phyloP scores from a whole-genome alignment of 2,888 invertebrate genomes.

The Arctia plantaginis region DNA sequence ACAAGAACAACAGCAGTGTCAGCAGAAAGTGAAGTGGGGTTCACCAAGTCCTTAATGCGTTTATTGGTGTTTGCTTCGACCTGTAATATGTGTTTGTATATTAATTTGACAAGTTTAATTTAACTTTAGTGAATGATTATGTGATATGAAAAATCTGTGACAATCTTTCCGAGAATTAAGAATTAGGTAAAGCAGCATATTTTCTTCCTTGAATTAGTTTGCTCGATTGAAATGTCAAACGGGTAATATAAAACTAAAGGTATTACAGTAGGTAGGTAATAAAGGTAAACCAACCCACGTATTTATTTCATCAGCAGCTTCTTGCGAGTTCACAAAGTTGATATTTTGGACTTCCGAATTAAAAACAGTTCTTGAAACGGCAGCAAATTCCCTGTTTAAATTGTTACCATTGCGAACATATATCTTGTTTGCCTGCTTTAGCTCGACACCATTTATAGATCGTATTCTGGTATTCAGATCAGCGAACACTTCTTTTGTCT shows the following conservation, averaged over 20 bases:
- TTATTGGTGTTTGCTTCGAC: slow-evolving; percentile 78
- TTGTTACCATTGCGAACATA: slow-evolving; percentile 84
- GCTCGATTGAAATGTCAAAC: background rate
- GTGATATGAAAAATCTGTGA: no score
- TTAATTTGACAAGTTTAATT: no score
- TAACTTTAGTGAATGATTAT: no score
- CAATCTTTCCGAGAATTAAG: no score
- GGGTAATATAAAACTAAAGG: background rate
- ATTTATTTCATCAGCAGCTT: slow-evolving; percentile 89
- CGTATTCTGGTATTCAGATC: slow-evolving; percentile 54
- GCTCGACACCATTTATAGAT: slow-evolving; percentile 78
- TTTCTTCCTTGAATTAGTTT: no score
- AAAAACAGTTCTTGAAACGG: slow-evolving; percentile 85
- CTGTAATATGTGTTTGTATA: slow-evolving; percentile 59
- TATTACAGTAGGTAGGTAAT: no score
- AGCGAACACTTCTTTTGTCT: slow-evolving; percentile 69
- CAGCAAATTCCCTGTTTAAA: slow-evolving; percentile 85
- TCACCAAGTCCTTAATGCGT: slow-evolving; percentile 86
- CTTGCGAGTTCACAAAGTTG: slow-evolving; percentile 83
- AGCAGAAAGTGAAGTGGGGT: slow-evolving; percentile 76
- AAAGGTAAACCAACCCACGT: slow-evolving; percentile 88
- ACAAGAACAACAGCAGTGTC: slow-evolving; percentile 90
- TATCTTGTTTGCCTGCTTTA: slow-evolving; percentile 89
- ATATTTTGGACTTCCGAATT: slow-evolving; percentile 87
- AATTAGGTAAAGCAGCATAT: no score